Evolutionary conservation across 2,888 invertebrate species (phyloP), one percentile per base, ranked within the genome.

Genomic region (Luperina testacea): DNA sequence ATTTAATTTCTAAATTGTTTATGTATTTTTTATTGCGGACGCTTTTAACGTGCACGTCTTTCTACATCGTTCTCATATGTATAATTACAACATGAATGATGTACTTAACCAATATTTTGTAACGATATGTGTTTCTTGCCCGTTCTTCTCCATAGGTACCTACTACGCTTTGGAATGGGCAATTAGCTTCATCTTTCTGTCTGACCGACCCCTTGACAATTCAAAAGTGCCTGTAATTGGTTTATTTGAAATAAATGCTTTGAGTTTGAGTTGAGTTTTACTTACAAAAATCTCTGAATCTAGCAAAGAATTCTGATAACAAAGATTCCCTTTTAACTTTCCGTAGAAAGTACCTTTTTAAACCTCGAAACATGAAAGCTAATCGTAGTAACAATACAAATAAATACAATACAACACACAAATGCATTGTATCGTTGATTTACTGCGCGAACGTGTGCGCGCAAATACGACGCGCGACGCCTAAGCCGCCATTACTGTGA

Each of bases 401-500:
- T 67, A 67, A 73, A 67, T 27, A 84, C 64, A 67, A 73, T 13
- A 83, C 67, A 53, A 67, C 48, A 72, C 67, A 69, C 42, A 38
- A 78, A 53, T 65, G 64, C 59, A 83, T 81, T 73, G 65, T 76
- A 85, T 59, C n/a, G 63, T 51, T 73, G 72, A 83, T 81, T 83
- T 85, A 74, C 45, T 9, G 63, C 65, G 38, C 38, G 48, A 71
- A 80, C 81, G 75, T 85, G 70, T 71, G 72, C 69, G 72, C 73
- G 82, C 57, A 73, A 63, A 73, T 32, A 72, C 61, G 61, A 75
- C 42, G 57, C 70, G 51, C 24, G 32, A 20, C 53, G 80, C 80
- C 65, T 75, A 71, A 32, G 48, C n/a, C 70, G 81, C 85, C 67
- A 81, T 85, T 81, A 63, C 38, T 11, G 51, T 48, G 51, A 72